A percentile compares a stretch with the other conserved stretches of the same genome.
Conservation (phyloP, 2,797 vertebrate species). For the Rachycentron canadum region DNA sequence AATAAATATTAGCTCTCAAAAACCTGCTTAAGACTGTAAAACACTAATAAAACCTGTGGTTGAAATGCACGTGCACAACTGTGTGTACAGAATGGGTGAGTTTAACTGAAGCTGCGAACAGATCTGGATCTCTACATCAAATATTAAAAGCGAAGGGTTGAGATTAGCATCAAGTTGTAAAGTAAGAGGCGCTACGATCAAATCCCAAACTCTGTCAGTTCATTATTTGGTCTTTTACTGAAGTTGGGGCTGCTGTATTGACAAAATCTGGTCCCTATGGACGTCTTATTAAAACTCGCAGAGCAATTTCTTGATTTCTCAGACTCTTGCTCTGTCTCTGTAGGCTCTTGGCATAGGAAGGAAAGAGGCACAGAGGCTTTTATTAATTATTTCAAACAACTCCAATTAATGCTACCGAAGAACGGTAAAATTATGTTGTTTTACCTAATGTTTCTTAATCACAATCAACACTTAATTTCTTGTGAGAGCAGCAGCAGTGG, state of each 20-base stretch:
- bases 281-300: slow-evolving; percentile 39
- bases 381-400: slow-evolving; percentile 37
- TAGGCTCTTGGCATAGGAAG: slow-evolving; percentile 7
- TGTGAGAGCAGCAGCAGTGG: no score
- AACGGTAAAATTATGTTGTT: neutral
- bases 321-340: slow-evolving; percentile 24
- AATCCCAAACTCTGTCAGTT: slow-evolving; percentile 54
- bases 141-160: slow-evolving; percentile 28
- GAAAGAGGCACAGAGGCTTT: slow-evolving; percentile 17
- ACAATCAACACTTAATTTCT: neutral
- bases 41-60: neutral
- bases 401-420: slow-evolving; percentile 9
- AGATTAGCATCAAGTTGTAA: slow-evolving; percentile 26
- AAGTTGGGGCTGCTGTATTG: slow-evolving; percentile 59
- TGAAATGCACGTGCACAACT: neutral
- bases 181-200: slow-evolving; percentile 38
- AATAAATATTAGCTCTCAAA: slow-evolving; percentile 26
- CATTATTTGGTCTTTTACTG: slow-evolving; percentile 69
- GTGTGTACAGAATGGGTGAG: neutral
- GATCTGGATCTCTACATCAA: slow-evolving; percentile 35
- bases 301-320: slow-evolving; percentile 53
- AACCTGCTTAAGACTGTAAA: slow-evolving; percentile 4
- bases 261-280: slow-evolving; percentile 64
- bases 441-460: neutral
- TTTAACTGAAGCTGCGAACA: slow-evolving; percentile 3